Conservation (phyloP, 2,797 vertebrate genomes). For the Eidolon dupreanum region DNA sequence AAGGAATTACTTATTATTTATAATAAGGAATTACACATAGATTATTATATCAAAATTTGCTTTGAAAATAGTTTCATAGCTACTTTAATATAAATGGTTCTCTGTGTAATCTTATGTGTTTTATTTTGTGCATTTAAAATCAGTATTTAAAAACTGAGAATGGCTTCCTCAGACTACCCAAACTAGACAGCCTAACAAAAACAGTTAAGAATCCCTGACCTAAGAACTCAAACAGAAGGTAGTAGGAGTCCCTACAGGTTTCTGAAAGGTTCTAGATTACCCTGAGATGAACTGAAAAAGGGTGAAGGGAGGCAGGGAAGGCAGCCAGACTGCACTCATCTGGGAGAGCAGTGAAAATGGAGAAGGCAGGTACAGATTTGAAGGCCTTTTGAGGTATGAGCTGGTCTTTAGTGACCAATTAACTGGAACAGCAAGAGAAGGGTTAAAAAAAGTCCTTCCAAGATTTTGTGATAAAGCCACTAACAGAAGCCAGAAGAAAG, state of each 20-base stretch:
- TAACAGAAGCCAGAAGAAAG: not conserved
- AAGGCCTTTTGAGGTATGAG: not conserved
- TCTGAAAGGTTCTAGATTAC: not conserved
- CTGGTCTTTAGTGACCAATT: not conserved
- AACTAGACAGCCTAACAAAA: not conserved
- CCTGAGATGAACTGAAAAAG: not conserved
- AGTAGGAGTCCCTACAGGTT: not conserved
- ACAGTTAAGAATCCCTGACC: not conserved
- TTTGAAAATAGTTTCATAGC: constrained; percentile 32
- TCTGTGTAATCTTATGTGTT: not conserved
- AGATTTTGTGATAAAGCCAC: not conserved
- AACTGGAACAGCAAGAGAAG: not conserved
- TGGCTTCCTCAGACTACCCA: not conserved
- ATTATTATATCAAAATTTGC: constrained; percentile 38
- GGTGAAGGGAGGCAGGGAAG: not conserved
- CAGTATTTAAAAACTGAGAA: constrained; percentile 29
- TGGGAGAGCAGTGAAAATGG: not conserved
- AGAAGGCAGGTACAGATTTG: not conserved
- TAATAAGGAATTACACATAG: not conserved
- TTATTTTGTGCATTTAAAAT: constrained; percentile 47
- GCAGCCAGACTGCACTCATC: not conserved
- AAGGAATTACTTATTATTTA: not conserved
- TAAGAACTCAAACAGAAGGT: not conserved
- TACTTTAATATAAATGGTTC: constrained; percentile 10
- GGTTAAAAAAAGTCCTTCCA: not conserved